Percentiles rank a stretch among this genome's conserved stretches.
These are phyloP conservation scores for Hoplodrina blanda DNA, from an alignment of 2,888 invertebrate species.

Conservation along the genomic window DNA sequence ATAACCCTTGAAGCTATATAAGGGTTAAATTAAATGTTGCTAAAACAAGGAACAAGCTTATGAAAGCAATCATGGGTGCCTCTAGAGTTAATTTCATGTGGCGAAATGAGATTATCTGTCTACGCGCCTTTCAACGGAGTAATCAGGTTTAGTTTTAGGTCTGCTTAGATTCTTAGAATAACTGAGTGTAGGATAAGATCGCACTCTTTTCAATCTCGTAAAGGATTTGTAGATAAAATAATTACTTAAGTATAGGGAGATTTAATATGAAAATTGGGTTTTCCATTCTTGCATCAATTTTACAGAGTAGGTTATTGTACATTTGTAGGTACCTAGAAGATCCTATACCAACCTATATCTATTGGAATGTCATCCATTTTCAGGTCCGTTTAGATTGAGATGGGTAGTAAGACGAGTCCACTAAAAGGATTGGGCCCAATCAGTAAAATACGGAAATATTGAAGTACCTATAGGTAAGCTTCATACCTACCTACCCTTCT, in stretches of 20 bases:
- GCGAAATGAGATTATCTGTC: slow-evolving; percentile 11
- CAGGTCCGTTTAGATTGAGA: slow-evolving; percentile 12
- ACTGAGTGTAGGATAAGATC: neutral
- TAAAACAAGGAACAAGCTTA: neutral
- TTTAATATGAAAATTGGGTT: neutral
- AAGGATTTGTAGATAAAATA: neutral
- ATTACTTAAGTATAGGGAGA: neutral
- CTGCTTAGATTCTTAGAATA: too few species aligned
- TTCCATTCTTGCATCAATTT: neutral
- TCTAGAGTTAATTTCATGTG: neutral
- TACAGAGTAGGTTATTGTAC: too few species aligned
- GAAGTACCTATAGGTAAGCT: neutral
- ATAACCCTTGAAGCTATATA: slow-evolving; percentile 2
- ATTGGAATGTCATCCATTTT: slow-evolving; percentile 8
- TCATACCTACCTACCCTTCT: neutral
- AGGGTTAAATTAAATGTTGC: neutral
- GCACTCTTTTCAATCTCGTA: neutral
- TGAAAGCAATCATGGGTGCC: neutral
- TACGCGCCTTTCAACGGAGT: neutral
- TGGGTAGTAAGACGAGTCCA: neutral
- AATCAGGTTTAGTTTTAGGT: neutral
- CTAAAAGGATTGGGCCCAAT: slow-evolving; percentile 20
- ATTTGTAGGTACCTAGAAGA: neutral
- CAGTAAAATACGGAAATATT: slow-evolving; percentile 5
- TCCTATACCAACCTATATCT: neutral